Evolutionary conservation across 2,888 invertebrate species (phyloP), one percentile per base, ranked within the genome.

Genomic region (Pomacea canaliculata): DNA sequence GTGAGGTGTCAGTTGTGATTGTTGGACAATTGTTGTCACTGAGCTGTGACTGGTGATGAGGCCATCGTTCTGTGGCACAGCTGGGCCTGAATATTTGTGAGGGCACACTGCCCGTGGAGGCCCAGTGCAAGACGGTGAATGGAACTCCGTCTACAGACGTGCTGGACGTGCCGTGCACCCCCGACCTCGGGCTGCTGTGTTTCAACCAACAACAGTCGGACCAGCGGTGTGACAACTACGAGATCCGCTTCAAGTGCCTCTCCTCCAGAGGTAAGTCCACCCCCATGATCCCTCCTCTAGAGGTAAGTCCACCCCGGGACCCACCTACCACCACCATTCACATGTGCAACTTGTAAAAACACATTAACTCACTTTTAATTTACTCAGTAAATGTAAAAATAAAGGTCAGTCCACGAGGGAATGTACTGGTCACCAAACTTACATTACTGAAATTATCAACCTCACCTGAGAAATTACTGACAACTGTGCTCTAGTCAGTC

Each of bases 211-310:
- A 71, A 16, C 73, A 72, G 48, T 46, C 70, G 12, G 18, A 60
- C 16, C 12, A 76, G 48, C 59, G 49, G 4, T 77, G 73, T 70
- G 71, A 76, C n/a, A 78, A 83, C 68, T 84, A 83, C 70, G 80
- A 83, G 75, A 78, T 85, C 12, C 80, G 82, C 46, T 85, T 83
- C 77, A 83, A 83, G 72, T 85, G 85, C 79, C 77, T 82, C 46
- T 80, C 77, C 5, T 68, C 80, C 49, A 79, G 83, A 79, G 85
- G 85, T 85, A 71, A 77, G 77, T 8, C 69, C 59, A 23, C 68
- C 1, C n/a, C 51, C 46, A 23, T n/a, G n/a, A n/a, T n/a, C n/a
- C n/a, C 46, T 80, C 77, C 5, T 68, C 80, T 56, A 79, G 83
- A 79, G 85, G 85, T 85, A 71, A 77, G 77, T 8, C 69, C 59